A percentile compares a stretch with the other conserved stretches of the same genome.
Conservation (phyloP, 2,797 vertebrate species). For the Oryzias sinensis region DNA sequence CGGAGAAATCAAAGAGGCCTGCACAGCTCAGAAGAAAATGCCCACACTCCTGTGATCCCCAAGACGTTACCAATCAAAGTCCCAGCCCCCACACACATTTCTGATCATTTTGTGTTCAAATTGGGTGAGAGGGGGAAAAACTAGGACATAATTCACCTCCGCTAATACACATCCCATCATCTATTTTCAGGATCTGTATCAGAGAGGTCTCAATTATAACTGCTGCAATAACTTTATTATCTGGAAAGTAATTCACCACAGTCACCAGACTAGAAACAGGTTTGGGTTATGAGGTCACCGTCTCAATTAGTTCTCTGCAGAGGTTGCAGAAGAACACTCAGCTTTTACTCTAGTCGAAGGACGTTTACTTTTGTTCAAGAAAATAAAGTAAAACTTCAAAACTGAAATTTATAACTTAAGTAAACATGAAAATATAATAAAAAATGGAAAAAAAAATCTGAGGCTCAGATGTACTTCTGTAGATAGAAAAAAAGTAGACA, state of each 20-base stretch:
- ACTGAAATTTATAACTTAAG: too few species aligned
- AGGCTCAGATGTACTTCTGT: too few species aligned
- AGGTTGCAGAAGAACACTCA: too few species aligned
- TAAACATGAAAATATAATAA: too few species aligned
- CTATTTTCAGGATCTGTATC: slow-evolving; percentile 46
- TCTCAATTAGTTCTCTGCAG: slow-evolving; percentile 51
- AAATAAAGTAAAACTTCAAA: too few species aligned
- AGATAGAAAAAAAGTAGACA: too few species aligned
- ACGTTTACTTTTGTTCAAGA: too few species aligned
- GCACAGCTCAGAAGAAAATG: slow-evolving; percentile 67
- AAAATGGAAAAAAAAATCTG: too few species aligned
- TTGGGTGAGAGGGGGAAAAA: slow-evolving; percentile 50
- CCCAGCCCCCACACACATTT: slow-evolving; percentile 46
- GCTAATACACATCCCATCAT: slow-evolving; percentile 56
- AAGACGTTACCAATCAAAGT: slow-evolving; percentile 72
- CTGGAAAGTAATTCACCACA: slow-evolving; percentile 46
- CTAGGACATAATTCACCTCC: slow-evolving; percentile 67
- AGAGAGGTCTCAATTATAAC: slow-evolving; percentile 59
- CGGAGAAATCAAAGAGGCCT: slow-evolving; percentile 77
- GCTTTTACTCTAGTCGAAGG: too few species aligned
- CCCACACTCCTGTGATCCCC: slow-evolving; percentile 64
- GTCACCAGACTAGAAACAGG: slow-evolving; percentile 52
- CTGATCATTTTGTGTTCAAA: slow-evolving; percentile 51
- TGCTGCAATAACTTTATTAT: slow-evolving; percentile 46
- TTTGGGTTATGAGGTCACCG: slow-evolving; percentile 55